A percentile compares a stretch with the other conserved stretches of the same genome.
phyloP scores from a whole-genome alignment of 2,113 vertebrate species.

The Phyllostomus hastatus region DNA sequence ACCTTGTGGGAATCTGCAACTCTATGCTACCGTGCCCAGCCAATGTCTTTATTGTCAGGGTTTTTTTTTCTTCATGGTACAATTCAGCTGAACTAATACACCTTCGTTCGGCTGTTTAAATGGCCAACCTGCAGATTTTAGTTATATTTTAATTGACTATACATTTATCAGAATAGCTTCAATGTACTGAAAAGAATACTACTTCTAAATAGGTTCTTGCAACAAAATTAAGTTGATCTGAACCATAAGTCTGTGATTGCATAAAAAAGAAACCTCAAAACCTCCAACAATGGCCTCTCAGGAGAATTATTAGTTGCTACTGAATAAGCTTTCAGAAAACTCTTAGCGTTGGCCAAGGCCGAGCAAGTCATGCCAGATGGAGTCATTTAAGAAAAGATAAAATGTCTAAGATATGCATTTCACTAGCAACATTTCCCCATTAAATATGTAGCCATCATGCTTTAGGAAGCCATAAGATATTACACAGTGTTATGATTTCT shows the following conservation, averaged over 20 bases:
- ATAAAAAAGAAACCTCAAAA: neutral
- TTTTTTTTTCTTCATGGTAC: neutral
- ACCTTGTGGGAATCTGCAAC: neutral
- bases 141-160: neutral
- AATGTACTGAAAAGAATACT: neutral
- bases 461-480: neutral
- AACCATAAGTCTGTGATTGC: neutral
- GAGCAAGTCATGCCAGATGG: neutral
- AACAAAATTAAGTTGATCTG: neutral
- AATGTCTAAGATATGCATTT: neutral
- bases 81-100: neutral
- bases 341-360: neutral
- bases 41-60: neutral
- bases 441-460: neutral
- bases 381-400: slow-evolving; percentile 44
- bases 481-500: neutral
- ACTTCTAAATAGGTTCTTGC: neutral
- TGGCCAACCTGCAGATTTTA: neutral
- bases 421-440: neutral
- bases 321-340: neutral
- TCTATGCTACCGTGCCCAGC: neutral
- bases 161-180: neutral
- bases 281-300: neutral
- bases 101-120: neutral
- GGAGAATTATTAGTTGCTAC: neutral